phyloP scores from a whole-genome alignment of 1,140 invertebrate genomes.

The Caenorhabditis tropicalis region DNA sequence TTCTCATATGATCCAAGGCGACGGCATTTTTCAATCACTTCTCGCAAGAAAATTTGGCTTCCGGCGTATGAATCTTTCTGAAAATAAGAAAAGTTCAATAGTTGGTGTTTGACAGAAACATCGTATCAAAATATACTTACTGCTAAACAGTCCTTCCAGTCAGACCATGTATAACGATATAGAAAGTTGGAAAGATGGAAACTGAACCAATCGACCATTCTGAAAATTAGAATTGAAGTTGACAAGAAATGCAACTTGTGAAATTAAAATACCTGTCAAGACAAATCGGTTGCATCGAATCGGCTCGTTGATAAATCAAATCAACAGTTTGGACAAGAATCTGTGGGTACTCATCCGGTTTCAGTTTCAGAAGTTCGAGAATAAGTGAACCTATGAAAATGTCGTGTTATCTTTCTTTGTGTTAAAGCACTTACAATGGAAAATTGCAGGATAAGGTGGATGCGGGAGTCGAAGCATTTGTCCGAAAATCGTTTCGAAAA shows the following conservation, averaged over 20 bases:
- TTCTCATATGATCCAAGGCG: constrained; percentile 95
- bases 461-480: constrained; percentile 89
- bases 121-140: constrained; percentile 52
- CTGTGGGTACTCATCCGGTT: constrained; percentile 94
- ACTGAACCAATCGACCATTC: constrained; percentile 94
- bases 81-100: constrained; percentile 70
- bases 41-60: constrained; percentile 91
- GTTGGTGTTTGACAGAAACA: background rate
- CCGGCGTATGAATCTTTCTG: constrained; percentile 88
- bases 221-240: constrained; percentile 62
- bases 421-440: constrained; percentile 78
- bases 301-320: constrained; percentile 91
- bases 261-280: constrained; percentile 89
- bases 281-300: constrained; percentile 93
- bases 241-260: background rate
- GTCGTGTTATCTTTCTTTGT: background rate
- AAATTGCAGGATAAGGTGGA: constrained; percentile 86
- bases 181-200: constrained; percentile 99
- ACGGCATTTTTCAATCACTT: constrained; percentile 87
- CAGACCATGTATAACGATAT: constrained; percentile 95
- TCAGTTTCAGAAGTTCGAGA: constrained; percentile 94
- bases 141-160: constrained; percentile 73
- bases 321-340: constrained; percentile 95
- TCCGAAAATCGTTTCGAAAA: constrained; percentile 80
- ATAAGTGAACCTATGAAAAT: constrained; percentile 78